Evolutionary conservation across 2,888 invertebrate species (phyloP).

Genomic region (Camptogramma bilineatum): DNA sequence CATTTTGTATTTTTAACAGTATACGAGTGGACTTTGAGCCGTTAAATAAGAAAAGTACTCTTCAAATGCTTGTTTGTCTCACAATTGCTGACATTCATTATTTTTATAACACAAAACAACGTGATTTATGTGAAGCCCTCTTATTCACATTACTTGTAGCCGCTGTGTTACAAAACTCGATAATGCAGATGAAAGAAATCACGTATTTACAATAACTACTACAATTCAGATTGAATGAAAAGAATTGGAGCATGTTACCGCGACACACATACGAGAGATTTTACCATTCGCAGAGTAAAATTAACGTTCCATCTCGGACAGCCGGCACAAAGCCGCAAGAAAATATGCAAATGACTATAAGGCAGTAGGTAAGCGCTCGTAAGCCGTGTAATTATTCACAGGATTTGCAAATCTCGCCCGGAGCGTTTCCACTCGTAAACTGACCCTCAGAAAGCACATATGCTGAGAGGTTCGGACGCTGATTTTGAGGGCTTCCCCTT

Average conservation of each 20-base stretch:
- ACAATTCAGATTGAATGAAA: neutral
- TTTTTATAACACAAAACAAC: slow-evolving; percentile 12
- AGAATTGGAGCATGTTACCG: slow-evolving; percentile 24
- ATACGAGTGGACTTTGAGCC: slow-evolving; percentile 42
- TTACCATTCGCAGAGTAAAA: slow-evolving; percentile 46
- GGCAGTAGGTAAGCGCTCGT: slow-evolving; percentile 84
- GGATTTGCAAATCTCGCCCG: slow-evolving; percentile 83
- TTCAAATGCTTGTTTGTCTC: slow-evolving; percentile 31
- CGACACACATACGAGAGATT: slow-evolving; percentile 33
- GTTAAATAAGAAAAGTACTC: slow-evolving; percentile 30
- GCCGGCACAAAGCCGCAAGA: slow-evolving; percentile 76
- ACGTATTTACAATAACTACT: neutral
- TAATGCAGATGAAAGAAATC: neutral
- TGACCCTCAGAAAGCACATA: slow-evolving; percentile 85
- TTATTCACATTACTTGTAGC: neutral
- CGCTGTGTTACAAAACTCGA: neutral
- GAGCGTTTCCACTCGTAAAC: slow-evolving; percentile 79
- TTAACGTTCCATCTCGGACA: slow-evolving; percentile 60
- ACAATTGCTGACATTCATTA: slow-evolving; percentile 23
- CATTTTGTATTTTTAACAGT: slow-evolving; percentile 53
- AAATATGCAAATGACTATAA: slow-evolving; percentile 85
- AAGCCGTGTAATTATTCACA: slow-evolving; percentile 85
- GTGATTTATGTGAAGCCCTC: slow-evolving; percentile 2
- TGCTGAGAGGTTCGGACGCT: slow-evolving; percentile 81
- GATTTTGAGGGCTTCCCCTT: slow-evolving; percentile 84